Evolutionary conservation across 1,140 invertebrate species (phyloP), one percentile per base, ranked within the genome.

Genomic region (Zaprionus capensis): DNA sequence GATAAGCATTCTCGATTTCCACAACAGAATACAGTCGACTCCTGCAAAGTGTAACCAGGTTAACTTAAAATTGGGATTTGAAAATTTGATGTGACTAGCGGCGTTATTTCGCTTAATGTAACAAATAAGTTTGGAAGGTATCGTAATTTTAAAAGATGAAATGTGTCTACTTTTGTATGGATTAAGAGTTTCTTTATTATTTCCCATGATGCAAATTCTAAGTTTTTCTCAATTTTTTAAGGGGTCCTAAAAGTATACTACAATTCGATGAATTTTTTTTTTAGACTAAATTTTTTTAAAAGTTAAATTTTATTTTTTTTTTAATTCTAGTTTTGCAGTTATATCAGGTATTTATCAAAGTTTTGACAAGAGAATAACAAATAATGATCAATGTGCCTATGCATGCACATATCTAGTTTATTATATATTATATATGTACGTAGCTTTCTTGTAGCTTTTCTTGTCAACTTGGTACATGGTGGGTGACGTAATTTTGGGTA

Each of bases 401-500:
- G n/a, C n/a, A 46, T 9, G 7, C 41, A 17, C 17, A 44, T 44
- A 44, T 44, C 0, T n/a, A n/a, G 31, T 34, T 34, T 34, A 9
- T 34, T n/a, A 46, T 17, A 7, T 38, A 38, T 14, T 15, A 15
- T 15, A 5, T 46, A 46, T 46, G 41, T 46, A 26, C 4, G 4
- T 26, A 26, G 24, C 24, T 26, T 26, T n/a, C 2, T 11, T 56
- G 34, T 59, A 20, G 31, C 17, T 61, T 61, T 61, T 34, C 36
- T 17, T 59, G 34, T 61, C 17, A 53, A 26, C 63, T 71, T 17
- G 36, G 51, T 76, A 65, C 73, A 76, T 44, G 24, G 78, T 26
- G 78, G 24, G 78, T 26, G 78, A 84, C 78, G 83, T 81, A 82
- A 82, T 71, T 56, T 65, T 72, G 59, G 81, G 53, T 41, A 57